Percentiles rank a stretch among this genome's conserved stretches.
phyloP scores from a whole-genome alignment of 2,797 vertebrate species.

The Percopsis omiscomaycus region DNA sequence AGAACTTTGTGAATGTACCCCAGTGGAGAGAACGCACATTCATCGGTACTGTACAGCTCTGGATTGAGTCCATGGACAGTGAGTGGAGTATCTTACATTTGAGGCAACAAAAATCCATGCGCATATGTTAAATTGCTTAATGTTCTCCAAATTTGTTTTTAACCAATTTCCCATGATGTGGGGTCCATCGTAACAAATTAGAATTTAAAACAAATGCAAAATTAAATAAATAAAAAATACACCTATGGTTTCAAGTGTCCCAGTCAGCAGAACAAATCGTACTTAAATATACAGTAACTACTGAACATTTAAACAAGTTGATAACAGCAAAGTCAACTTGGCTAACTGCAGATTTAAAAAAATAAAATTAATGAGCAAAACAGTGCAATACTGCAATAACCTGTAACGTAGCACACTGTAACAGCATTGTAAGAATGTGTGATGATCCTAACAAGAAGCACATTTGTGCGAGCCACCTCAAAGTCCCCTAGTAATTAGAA shows the following conservation, averaged over 20 bases:
- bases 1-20: conserved; percentile 55
- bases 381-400: background rate
- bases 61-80: conserved; percentile 26
- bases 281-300: too few relatives aligned
- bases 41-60: conserved; percentile 33
- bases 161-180: conserved; percentile 9
- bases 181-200: too few relatives aligned
- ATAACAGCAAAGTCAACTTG: conserved; percentile 48
- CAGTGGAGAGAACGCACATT: conserved; percentile 43
- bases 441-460: conserved; percentile 49
- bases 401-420: too few relatives aligned
- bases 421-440: conserved; percentile 14
- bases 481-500: conserved; percentile 66
- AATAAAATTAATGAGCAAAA: background rate
- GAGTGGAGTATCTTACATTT: conserved; percentile 29
- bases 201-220: background rate
- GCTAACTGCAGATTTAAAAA: background rate
- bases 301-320: conserved; percentile 31
- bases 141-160: too few relatives aligned
- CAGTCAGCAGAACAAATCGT: background rate
- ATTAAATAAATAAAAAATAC: background rate
- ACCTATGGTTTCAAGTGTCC: background rate
- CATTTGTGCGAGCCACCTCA: conserved; percentile 59
- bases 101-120: background rate
- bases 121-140: background rate